Conservation (phyloP, 2,888 invertebrate species). For the Miltochrista miniata region DNA sequence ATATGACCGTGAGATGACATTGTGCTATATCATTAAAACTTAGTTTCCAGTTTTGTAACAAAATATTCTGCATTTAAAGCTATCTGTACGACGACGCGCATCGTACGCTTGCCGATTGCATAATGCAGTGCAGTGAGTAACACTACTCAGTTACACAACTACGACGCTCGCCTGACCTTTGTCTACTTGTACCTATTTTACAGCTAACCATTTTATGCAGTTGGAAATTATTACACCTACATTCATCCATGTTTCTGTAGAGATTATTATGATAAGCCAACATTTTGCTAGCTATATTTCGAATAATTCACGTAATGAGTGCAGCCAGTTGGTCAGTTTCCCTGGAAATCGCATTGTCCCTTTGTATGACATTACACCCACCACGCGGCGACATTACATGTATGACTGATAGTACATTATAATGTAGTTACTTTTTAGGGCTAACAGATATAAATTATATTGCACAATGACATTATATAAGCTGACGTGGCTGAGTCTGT, state of each 20-base stretch:
- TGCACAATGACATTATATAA: too few species aligned
- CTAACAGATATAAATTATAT: too few species aligned
- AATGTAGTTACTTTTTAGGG: too few species aligned
- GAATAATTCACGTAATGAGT: too few species aligned
- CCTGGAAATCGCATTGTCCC: too few species aligned
- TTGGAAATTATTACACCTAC: not conserved
- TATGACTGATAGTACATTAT: too few species aligned
- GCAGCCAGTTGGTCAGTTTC: too few species aligned
- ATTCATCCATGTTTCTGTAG: not conserved
- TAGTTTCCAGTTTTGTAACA: not conserved
- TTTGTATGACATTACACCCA: too few species aligned
- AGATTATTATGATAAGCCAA: too few species aligned
- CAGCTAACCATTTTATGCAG: constrained; percentile 26
- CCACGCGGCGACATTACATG: too few species aligned
- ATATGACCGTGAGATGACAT: not conserved
- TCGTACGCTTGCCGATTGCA: constrained; percentile 20
- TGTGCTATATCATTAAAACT: not conserved
- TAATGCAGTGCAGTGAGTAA: constrained; percentile 39
- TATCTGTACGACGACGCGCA: not conserved
- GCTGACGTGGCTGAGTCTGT: too few species aligned
- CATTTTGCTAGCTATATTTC: too few species aligned
- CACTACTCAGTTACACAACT: constrained; percentile 43
- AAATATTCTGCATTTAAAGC: not conserved
- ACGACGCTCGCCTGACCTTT: constrained; percentile 52
- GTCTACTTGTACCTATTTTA: constrained; percentile 35